Conservation (phyloP, 92 coral and sea anemone species). For the Heliopora coerulea region DNA sequence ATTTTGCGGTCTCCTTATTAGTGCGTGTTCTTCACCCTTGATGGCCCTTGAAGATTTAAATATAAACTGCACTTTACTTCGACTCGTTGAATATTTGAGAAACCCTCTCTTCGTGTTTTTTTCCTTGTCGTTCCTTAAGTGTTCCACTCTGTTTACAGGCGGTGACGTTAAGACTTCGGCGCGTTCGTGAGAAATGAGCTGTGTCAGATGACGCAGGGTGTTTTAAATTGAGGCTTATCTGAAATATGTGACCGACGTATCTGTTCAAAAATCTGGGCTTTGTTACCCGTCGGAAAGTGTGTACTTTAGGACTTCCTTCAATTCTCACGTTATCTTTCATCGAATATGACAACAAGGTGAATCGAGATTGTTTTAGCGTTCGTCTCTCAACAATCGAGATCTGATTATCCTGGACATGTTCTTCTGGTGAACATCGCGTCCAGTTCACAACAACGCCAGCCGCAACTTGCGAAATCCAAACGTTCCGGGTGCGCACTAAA, state of each 20-base stretch:
- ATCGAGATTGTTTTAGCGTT: slow-evolving; percentile 2
- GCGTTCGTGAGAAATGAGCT: slow-evolving; percentile 37
- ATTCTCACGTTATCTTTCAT: slow-evolving; percentile 39
- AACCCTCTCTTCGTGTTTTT: no score
- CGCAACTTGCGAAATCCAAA: no score
- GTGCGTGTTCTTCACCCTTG: background rate
- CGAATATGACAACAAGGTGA: slow-evolving; percentile 26
- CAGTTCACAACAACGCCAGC: no score
- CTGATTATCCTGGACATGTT: background rate
- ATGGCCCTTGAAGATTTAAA: background rate
- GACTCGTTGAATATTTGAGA: no score
- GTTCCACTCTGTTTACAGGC: no score
- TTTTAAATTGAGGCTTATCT: slow-evolving; percentile 36
- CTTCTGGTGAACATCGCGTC: no score
- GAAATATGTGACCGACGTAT: slow-evolving; percentile 35
- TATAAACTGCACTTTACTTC: background rate
- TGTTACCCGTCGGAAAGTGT: slow-evolving; percentile 34
- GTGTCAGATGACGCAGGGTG: slow-evolving; percentile 32
- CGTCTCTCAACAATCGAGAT: slow-evolving; percentile 24
- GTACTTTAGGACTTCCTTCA: slow-evolving; percentile 40
- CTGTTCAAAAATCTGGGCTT: slow-evolving; percentile 39
- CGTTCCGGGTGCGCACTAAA: no score
- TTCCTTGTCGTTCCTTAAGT: no score
- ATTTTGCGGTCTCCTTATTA: no score
- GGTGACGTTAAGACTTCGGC: slow-evolving; percentile 19